A percentile compares a stretch with the other conserved stretches of the same genome.
Evolutionary conservation across 2,797 vertebrate genomes (phyloP).

Genomic region (Argya squamiceps): DNA sequence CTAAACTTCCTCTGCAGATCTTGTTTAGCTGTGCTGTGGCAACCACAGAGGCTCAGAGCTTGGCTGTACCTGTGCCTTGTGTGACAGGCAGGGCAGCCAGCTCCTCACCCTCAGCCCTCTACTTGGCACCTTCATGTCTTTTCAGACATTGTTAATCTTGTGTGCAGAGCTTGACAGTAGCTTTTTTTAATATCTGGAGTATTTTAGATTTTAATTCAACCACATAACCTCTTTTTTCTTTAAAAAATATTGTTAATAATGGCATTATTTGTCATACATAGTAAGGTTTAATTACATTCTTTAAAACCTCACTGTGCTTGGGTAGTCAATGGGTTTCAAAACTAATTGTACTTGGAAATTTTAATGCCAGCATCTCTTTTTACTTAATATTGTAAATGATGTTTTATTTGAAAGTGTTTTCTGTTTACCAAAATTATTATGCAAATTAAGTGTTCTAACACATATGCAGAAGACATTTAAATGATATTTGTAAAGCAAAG

Average conservation of each 20-base stretch:
- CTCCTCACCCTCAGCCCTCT: not conserved
- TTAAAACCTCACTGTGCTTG: not conserved
- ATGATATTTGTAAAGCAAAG: constrained; percentile 5
- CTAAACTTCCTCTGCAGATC: not conserved
- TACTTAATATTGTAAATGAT: not conserved
- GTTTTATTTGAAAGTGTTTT: constrained; percentile 1
- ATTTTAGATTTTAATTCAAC: not conserved
- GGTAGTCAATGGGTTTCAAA: not conserved
- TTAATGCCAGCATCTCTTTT: constrained; percentile 2
- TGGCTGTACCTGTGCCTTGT: not conserved
- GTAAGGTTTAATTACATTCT: constrained; percentile 25
- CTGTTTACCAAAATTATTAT: constrained; percentile 6
- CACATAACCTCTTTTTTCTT: not conserved
- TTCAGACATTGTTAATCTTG: not conserved
- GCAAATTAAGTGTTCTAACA: not conserved
- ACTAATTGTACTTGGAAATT: not conserved
- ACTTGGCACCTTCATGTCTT: not conserved
- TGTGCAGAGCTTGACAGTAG: not conserved
- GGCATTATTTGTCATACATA: constrained; percentile 1
- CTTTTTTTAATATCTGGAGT: not conserved
- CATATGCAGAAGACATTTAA: not conserved
- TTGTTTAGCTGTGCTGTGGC: not conserved
- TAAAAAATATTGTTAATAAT: not conserved
- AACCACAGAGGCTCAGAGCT: not conserved
- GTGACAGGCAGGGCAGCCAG: not conserved